Percentiles rank a stretch among this genome's conserved stretches.
phyloP scores from a whole-genome alignment of 2,888 invertebrate genomes.

The Ennomos quercinarius region DNA sequence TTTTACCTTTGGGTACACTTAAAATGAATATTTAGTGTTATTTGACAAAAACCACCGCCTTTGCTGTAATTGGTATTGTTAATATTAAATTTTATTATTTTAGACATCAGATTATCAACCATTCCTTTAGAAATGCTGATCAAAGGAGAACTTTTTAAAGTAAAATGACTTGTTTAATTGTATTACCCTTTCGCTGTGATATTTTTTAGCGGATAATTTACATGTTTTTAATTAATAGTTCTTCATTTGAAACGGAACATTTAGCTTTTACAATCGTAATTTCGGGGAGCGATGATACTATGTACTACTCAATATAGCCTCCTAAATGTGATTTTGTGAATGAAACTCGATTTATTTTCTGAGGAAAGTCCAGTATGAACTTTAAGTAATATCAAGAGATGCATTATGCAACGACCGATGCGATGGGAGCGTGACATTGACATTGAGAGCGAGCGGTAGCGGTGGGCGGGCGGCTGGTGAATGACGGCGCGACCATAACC shows the following conservation, averaged over 20 bases:
- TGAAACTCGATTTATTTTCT: conserved; percentile 17
- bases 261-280: neutral
- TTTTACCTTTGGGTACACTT: conserved; percentile 48
- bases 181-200: neutral
- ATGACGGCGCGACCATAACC: conserved; percentile 1
- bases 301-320: neutral
- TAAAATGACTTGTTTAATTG: neutral
- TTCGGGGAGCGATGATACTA: neutral
- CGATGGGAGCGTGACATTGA: conserved; percentile 63
- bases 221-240: too few relatives aligned
- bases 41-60: conserved; percentile 40
- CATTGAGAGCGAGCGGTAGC: conserved; percentile 57
- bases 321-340: conserved; percentile 8
- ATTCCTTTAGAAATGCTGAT: neutral
- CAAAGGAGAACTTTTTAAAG: conserved; percentile 4
- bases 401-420: conserved; percentile 42
- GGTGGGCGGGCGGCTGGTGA: conserved; percentile 33
- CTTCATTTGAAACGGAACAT: too few relatives aligned
- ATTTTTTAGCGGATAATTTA: neutral
- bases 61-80: conserved; percentile 40
- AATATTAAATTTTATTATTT: conserved; percentile 29
- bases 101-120: conserved; percentile 10
- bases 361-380: conserved; percentile 1
- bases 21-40: conserved; percentile 58
- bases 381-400: conserved; percentile 18